Evolutionary conservation across 2,888 invertebrate genomes (phyloP).

Genomic region (Lasioglossum leucozonium): DNA sequence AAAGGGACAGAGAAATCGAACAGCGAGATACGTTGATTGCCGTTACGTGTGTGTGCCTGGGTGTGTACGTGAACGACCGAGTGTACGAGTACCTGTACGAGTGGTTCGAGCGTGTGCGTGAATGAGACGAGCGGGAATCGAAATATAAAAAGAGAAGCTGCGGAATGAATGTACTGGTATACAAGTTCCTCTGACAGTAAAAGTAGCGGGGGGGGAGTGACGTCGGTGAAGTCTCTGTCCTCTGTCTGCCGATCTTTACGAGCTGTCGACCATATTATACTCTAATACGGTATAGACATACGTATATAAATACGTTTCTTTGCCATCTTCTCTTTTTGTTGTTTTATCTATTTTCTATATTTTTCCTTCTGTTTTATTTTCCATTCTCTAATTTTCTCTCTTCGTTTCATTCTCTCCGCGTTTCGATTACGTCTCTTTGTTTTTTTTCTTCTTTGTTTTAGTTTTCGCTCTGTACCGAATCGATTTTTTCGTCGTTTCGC

Average conservation of each 20-base stretch:
- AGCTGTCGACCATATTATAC: slow-evolving; percentile 24
- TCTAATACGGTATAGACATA: neutral
- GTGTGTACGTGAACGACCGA: neutral
- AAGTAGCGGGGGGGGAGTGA: slow-evolving; percentile 78
- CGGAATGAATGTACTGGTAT: slow-evolving; percentile 86
- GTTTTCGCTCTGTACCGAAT: slow-evolving; percentile 39
- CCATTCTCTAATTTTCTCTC: neutral
- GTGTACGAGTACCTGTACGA: neutral
- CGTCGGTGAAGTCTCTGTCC: slow-evolving; percentile 71
- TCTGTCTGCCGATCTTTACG: slow-evolving; percentile 68
- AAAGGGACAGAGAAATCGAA: neutral
- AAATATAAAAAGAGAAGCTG: slow-evolving; percentile 57
- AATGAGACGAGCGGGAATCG: slow-evolving; percentile 55
- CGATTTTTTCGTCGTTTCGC: neutral
- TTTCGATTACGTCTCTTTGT: neutral
- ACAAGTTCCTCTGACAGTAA: slow-evolving; percentile 89
- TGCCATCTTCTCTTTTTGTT: neutral
- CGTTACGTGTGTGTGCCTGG: neutral
- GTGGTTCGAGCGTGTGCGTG: neutral
- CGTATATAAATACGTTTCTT: neutral
- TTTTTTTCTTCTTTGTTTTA: slow-evolving; percentile 41
- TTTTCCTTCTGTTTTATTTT: slow-evolving; percentile 5
- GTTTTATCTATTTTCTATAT: slow-evolving; percentile 52
- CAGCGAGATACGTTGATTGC: neutral
- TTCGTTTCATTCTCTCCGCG: neutral